phyloP scores from a whole-genome alignment of 2,113 vertebrate species.

The Phodopus roborovskii region DNA sequence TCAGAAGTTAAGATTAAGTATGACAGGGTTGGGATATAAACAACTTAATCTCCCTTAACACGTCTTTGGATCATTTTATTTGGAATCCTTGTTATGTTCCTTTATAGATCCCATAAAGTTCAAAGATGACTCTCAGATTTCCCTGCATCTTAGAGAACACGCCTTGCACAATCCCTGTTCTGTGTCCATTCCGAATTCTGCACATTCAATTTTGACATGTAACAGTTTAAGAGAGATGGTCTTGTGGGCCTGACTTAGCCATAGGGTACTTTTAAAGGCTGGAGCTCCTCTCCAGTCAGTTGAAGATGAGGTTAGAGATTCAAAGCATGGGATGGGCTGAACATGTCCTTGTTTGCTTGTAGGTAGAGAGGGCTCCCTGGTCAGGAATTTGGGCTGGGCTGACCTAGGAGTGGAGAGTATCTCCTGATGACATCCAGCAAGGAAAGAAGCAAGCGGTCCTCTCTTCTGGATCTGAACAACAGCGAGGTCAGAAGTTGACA shows the following conservation, averaged over 20 bases:
- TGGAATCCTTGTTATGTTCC: neutral
- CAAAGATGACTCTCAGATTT: neutral
- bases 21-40: neutral
- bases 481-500: neutral
- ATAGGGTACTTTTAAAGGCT: neutral
- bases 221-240: neutral
- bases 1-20: neutral
- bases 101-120: conserved; percentile 17
- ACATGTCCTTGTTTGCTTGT: neutral
- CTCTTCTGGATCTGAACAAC: neutral
- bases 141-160: neutral
- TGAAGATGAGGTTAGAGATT: neutral
- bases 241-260: neutral
- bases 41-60: neutral
- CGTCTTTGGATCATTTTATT: neutral
- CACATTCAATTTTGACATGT: neutral
- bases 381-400: neutral
- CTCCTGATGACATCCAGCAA: neutral
- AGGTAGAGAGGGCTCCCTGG: neutral
- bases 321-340: neutral
- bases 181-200: neutral
- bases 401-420: neutral
- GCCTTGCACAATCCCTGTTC: neutral
- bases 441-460: neutral
- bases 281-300: neutral